Percentiles rank a stretch among this genome's conserved stretches.
Conservation (phyloP, 64 coral and sea anemone species). For the Montipora foliosa region DNA sequence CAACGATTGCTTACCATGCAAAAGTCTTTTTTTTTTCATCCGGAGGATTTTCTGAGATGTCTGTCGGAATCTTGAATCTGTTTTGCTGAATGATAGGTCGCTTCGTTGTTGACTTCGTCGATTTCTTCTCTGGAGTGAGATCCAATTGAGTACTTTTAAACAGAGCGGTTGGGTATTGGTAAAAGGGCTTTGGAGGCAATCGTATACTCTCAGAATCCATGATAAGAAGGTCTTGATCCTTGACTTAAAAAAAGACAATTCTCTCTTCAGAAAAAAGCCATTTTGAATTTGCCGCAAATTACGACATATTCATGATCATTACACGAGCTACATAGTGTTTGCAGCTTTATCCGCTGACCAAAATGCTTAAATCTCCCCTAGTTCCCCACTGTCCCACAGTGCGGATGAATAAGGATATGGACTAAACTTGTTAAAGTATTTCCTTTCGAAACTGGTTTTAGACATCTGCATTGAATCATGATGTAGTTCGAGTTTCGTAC, state of each 20-base stretch:
- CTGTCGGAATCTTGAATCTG: neutral
- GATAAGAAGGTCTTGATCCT: neutral
- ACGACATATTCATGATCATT: neutral
- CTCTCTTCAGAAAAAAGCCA: neutral
- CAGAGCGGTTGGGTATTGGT: slow-evolving; percentile 35
- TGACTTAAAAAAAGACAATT: neutral
- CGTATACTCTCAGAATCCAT: slow-evolving; percentile 76
- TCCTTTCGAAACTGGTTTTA: too few species aligned
- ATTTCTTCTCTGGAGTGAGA: slow-evolving; percentile 86
- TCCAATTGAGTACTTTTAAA: slow-evolving; percentile 75
- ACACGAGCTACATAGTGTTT: neutral
- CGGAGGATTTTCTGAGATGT: neutral
- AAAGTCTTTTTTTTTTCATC: slow-evolving; percentile 1
- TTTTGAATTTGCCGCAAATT: slow-evolving; percentile 37
- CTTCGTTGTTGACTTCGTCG: slow-evolving; percentile 25
- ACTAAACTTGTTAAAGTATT: too few species aligned
- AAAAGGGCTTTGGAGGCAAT: slow-evolving; percentile 67
- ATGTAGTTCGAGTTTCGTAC: too few species aligned
- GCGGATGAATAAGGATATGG: too few species aligned
- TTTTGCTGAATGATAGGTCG: neutral
- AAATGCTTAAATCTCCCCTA: neutral
- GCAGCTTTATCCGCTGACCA: slow-evolving; percentile 8
- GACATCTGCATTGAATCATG: too few species aligned
- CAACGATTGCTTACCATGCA: neutral
- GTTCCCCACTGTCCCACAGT: too few species aligned